A percentile compares a stretch with the other conserved stretches of the same genome.
These are phyloP conservation scores for Astreopora myriophthalma DNA, from an alignment of 64 coral and sea anemone genomes.

Conservation along the genomic window DNA sequence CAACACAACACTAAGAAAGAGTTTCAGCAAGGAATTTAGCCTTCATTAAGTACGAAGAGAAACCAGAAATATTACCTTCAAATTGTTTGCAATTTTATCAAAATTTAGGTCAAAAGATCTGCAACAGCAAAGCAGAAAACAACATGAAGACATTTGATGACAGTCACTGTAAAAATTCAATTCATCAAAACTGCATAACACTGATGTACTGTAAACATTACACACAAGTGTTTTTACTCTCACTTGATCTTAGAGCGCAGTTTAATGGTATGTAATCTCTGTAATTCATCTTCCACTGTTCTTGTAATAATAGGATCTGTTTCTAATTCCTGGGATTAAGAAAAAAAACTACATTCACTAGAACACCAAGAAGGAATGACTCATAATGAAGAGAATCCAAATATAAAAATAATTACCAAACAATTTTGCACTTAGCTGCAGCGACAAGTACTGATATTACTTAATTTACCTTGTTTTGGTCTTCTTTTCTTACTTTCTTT, in stretches of 20 bases:
- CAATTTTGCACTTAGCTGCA: neutral
- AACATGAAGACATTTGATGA: neutral
- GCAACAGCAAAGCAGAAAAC: neutral
- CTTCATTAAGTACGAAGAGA: neutral
- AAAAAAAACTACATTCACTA: neutral
- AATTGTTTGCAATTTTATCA: conserved; percentile 9
- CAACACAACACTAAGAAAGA: neutral
- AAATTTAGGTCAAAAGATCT: conserved; percentile 57
- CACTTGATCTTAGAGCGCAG: conserved; percentile 82
- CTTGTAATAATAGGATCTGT: neutral
- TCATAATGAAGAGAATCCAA: neutral
- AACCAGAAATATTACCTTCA: conserved; percentile 23
- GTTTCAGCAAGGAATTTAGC: neutral
- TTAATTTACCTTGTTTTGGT: neutral
- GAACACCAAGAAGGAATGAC: no score
- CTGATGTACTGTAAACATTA: neutral
- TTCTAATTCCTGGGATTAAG: neutral
- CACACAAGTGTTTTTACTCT: neutral
- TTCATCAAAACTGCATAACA: no score
- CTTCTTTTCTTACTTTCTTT: conserved; percentile 27
- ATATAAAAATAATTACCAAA: neutral
- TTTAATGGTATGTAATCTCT: conserved; percentile 68
- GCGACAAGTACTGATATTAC: no score
- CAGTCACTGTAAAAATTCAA: no score
- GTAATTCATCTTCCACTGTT: conserved; percentile 78